Evolutionary conservation across 1,140 invertebrate genomes (phyloP), one percentile per base, ranked within the genome.

Genomic region (Drosophila watanabei): DNA sequence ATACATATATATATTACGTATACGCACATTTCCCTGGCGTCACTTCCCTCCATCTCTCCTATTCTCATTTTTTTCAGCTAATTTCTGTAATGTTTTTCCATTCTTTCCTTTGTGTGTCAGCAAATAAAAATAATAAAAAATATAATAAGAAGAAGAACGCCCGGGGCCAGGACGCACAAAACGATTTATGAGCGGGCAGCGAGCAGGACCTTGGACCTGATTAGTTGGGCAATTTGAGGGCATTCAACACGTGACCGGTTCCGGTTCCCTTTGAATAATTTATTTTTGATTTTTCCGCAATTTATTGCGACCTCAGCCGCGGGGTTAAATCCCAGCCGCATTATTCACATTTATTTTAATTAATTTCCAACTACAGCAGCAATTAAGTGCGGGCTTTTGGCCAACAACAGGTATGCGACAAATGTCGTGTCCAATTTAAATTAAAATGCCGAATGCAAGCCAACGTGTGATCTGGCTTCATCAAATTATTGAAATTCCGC

Each of bases 11-110:
- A 59, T 43, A 59, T 28, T 24, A 56, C 51, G 28, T 11, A 51
- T 35, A 66, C 68, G 49, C 52, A 57, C 66, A 69, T 62, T 77
- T 88, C 68, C 72, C 80, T 41, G 37, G 56, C 76, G 48, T 63
- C 61, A 60, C 57, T 69, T 78, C 65, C 80, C 61, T 20, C 33
- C 64, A 70, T 45, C 61, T 56, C 61, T 56, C 30, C 8, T 14
- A n/a, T 5, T 18, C 30, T 18, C n/a, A 7, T 8, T 52, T 52
- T 75, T 85, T 66, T 45, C 46, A 61, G 66, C 86, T 90, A 85
- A 89, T 90, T 89, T 89, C 75, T 70, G 79, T 85, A 75, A 70
- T 89, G 75, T 85, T 89, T 88, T 35, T 28, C 48, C 35, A 66
- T 64, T 68, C 52, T 35, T 60, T 75, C 61, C 52, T 72, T 80